Evolutionary conservation across 1,140 invertebrate genomes (phyloP), one percentile per base, ranked within the genome.

Genomic region (Protaetia brevitarsis): DNA sequence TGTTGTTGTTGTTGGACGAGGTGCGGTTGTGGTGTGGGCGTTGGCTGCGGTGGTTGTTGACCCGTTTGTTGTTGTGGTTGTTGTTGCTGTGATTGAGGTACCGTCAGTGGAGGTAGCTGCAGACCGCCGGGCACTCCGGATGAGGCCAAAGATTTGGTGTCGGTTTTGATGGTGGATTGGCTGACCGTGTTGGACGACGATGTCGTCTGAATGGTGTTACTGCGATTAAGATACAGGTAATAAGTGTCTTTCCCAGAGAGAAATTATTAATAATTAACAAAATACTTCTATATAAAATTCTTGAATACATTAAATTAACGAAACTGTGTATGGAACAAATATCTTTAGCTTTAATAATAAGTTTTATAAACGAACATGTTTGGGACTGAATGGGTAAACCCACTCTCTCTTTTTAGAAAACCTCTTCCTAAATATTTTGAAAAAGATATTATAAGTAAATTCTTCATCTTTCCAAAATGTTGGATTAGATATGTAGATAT

Each of bases 1-100:
- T 79, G 76, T 51, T 68, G 66, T n/a, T n/a, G n/a, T 51, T 69
- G 71, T 5, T 26, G n/a, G 19, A 51, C 41, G 41, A 68, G 63
- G 26, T 68, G 41, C 11, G 64, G 56, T 45, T 68, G 66, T 2
- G 68, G 57, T 21, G 62, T 10, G 0, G 64, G 45, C 6, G 60
- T 57, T 16, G 21, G 63, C 34, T 68, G 64, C 13, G 56, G 60
- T 28, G 34, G 29, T 11, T 56, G 34, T 61, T 31, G 29, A 11
- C 16, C 3, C 11, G 45, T 29, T 51, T 60, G 66, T 41, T 66
- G 67, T 30, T 65, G 51, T 13, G 31, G 8, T 5, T 23, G n/a
- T 34, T 57, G 57, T 37, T 67, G 51, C 13, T 66, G 73, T 19
- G 65, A 64, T 58, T 73, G 72, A 51, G 71, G 59, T 8, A 66